Evolutionary conservation across 2,888 invertebrate genomes (phyloP).

Genomic region (Palloptera scutellata): DNA sequence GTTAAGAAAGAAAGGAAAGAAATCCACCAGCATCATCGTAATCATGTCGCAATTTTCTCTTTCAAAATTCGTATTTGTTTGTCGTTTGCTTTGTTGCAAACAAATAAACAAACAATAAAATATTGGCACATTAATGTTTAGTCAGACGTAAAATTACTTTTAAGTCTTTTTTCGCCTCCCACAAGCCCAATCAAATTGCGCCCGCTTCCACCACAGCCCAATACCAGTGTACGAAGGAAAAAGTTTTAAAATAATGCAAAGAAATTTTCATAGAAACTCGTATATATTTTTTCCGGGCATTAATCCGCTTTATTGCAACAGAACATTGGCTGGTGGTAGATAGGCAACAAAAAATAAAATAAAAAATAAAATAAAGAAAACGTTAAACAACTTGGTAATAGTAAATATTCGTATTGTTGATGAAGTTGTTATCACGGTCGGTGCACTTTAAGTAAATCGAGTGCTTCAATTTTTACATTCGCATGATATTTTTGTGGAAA

Average conservation of each 20-base stretch:
- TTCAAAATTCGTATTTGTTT: slow-evolving; percentile 39
- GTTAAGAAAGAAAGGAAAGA: background rate
- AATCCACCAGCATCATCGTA: slow-evolving; percentile 40
- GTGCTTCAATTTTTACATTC: too few species aligned
- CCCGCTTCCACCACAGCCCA: background rate
- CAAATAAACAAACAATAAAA: slow-evolving; percentile 65
- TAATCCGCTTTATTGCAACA: slow-evolving; percentile 44
- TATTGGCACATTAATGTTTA: slow-evolving; percentile 65
- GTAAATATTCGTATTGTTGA: too few species aligned
- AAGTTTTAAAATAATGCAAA: slow-evolving; percentile 53
- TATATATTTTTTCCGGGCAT: slow-evolving; percentile 44
- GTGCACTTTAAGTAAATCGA: too few species aligned
- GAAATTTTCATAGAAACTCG: slow-evolving; percentile 38
- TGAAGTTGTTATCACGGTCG: slow-evolving; percentile 1
- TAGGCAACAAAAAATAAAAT: background rate
- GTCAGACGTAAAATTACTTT: slow-evolving; percentile 65
- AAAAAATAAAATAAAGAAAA: background rate
- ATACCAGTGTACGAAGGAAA: slow-evolving; percentile 20
- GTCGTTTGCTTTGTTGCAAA: slow-evolving; percentile 55
- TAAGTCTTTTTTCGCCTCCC: slow-evolving; percentile 53
- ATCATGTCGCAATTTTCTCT: slow-evolving; percentile 44
- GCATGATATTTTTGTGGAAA: background rate
- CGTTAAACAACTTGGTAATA: slow-evolving; percentile 9
- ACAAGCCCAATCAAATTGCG: slow-evolving; percentile 5
- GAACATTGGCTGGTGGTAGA: background rate